Percentiles rank a stretch among this genome's conserved stretches.
Conservation (phyloP, 2,888 invertebrate species). For the Pardosa pseudoannulata region DNA sequence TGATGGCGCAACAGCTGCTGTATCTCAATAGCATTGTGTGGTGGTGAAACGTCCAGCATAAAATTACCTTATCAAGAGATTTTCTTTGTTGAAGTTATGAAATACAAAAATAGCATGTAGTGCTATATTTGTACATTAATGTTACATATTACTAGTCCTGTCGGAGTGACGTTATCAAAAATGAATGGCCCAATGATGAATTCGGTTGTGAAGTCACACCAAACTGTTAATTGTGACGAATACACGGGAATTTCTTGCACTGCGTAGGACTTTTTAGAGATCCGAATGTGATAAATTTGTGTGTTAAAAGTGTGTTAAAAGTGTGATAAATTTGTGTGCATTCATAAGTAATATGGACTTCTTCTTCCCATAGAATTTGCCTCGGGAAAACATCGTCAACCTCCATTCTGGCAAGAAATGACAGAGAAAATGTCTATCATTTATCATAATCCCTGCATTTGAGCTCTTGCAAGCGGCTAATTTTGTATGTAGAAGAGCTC, state of each 20-base stretch:
- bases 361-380: neutral
- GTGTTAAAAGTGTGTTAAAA: slow-evolving; percentile 1
- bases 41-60: slow-evolving; percentile 20
- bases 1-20: slow-evolving; percentile 11
- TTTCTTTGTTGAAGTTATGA: slow-evolving; percentile 1
- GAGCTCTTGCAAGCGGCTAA: neutral
- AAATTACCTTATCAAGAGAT: neutral
- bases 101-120: slow-evolving; percentile 16
- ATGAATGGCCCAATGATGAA: slow-evolving; percentile 15
- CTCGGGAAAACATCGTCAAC: neutral
- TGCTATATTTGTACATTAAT: neutral
- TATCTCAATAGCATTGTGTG: slow-evolving; percentile 7
- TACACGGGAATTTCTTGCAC: neutral
- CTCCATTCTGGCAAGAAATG: neutral
- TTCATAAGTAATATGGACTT: neutral
- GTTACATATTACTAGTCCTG: neutral
- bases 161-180: neutral
- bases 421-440: neutral
- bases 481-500: too few relatives aligned
- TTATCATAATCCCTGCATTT: neutral
- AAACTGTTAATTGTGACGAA: slow-evolving; percentile 19
- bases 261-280: neutral
- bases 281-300: neutral
- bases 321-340: too few relatives aligned
- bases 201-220: slow-evolving; percentile 1